Evolutionary conservation across 2,113 vertebrate genomes (phyloP).

Genomic region (Brachypodius melanocephalos): DNA sequence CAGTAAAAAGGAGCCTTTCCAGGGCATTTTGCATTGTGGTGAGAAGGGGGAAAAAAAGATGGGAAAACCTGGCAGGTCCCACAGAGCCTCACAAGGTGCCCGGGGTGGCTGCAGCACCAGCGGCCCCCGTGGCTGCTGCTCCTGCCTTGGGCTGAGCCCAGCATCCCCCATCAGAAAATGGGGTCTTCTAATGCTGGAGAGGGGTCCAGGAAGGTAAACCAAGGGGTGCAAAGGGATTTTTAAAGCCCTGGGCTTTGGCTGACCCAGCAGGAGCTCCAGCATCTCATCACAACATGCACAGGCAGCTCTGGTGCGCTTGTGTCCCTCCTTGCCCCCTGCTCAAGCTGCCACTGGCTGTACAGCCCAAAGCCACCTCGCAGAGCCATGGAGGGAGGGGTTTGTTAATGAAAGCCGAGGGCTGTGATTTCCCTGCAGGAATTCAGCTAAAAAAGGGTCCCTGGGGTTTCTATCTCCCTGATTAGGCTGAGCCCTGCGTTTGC

Average conservation of each 20-base stretch:
- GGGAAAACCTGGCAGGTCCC: neutral
- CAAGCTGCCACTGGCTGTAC: neutral
- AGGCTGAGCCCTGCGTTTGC: neutral
- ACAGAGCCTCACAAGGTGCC: neutral
- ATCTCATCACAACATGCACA: neutral
- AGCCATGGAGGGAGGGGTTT: neutral
- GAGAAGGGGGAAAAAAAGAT: neutral
- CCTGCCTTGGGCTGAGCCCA: neutral
- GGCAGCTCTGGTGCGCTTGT: neutral
- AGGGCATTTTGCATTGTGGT: accelerated
- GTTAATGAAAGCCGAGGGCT: neutral
- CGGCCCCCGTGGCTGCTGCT: neutral
- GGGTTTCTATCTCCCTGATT: neutral
- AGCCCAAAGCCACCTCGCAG: neutral
- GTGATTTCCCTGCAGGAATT: neutral
- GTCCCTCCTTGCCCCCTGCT: neutral
- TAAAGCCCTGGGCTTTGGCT: neutral
- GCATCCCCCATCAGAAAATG: neutral
- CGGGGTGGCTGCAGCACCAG: neutral
- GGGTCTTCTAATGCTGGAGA: neutral
- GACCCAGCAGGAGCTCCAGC: neutral
- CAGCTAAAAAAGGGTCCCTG: neutral
- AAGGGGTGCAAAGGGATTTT: neutral
- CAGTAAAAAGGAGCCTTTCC: neutral
- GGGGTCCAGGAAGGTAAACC: neutral